Conservation (phyloP, 2,888 invertebrate species). For the Phengaris arion region DNA sequence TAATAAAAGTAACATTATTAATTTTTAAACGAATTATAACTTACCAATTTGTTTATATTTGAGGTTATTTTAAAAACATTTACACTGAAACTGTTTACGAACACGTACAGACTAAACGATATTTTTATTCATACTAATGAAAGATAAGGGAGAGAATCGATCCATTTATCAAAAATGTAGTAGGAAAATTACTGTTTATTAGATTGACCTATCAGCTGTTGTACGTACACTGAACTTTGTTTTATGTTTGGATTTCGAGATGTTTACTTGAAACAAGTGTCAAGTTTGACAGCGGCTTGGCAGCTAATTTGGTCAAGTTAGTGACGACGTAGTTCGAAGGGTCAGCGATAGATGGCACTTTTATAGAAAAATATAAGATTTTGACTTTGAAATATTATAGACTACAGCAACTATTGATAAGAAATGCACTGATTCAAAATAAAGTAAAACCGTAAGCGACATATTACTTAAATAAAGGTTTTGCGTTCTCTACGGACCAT, state of each 20-base stretch:
- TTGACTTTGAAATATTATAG: background rate
- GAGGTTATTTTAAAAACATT: conserved; percentile 41
- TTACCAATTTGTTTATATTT: conserved; percentile 40
- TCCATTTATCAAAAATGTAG: conserved; percentile 34
- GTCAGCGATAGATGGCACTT: conserved; percentile 25
- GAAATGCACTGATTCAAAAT: too few species aligned
- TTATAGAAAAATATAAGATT: background rate
- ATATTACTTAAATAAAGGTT: background rate
- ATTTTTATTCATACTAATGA: conserved; percentile 17
- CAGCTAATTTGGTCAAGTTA: background rate
- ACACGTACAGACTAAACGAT: conserved; percentile 4
- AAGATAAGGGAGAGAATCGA: conserved; percentile 19
- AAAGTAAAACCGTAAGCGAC: too few species aligned
- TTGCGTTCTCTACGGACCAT: background rate
- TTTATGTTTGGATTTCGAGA: background rate
- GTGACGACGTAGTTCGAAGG: background rate
- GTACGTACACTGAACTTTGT: conserved; percentile 22
- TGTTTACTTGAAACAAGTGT: conserved; percentile 16
- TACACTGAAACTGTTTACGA: background rate
- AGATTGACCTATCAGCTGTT: conserved; percentile 28
- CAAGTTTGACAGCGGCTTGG: conserved; percentile 6
- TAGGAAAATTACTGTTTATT: conserved; percentile 28
- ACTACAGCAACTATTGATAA: too few species aligned
- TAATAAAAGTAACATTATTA: background rate
- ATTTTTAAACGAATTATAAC: background rate